A percentile compares a stretch with the other conserved stretches of the same genome.
phyloP scores from a whole-genome alignment of 2,797 vertebrate species.

The Brotula barbata region DNA sequence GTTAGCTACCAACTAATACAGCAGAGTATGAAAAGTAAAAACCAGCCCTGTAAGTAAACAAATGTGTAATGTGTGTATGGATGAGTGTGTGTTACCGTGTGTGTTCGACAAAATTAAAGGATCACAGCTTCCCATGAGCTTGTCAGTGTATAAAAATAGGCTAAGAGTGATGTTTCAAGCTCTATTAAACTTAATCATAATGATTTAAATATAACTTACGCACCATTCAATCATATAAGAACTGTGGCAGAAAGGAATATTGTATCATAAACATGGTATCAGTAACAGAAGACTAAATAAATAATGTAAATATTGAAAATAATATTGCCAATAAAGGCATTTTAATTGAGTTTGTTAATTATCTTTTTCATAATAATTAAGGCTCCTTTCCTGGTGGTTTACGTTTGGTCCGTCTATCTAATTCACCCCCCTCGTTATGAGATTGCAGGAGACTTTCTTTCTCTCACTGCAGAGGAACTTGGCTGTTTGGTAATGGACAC shows the following conservation, averaged over 20 bases:
- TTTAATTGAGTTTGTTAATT: not conserved
- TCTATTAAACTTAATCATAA: conserved; percentile 5
- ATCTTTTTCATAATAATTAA: not conserved
- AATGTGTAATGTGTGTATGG: too few species aligned
- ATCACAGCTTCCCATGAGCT: not conserved
- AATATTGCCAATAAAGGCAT: not conserved
- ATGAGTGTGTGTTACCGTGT: too few species aligned
- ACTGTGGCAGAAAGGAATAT: not conserved
- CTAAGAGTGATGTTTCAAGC: not conserved
- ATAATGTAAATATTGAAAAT: not conserved
- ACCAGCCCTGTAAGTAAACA: too few species aligned
- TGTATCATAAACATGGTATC: too few species aligned
- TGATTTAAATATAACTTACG: conserved; percentile 2
- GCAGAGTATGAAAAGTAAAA: too few species aligned
- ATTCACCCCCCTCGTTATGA: not conserved
- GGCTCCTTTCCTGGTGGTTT: too few species aligned
- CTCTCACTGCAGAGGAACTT: not conserved
- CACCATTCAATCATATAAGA: not conserved
- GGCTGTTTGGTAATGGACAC: too few species aligned
- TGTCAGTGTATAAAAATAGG: not conserved
- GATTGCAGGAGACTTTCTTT: not conserved
- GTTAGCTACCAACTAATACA: too few species aligned
- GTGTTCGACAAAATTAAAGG: too few species aligned
- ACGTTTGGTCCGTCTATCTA: not conserved
- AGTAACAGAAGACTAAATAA: not conserved